Evolutionary conservation across 2,113 vertebrate genomes (phyloP), one percentile per base, ranked within the genome.

Genomic region (Globicephala melas): DNA sequence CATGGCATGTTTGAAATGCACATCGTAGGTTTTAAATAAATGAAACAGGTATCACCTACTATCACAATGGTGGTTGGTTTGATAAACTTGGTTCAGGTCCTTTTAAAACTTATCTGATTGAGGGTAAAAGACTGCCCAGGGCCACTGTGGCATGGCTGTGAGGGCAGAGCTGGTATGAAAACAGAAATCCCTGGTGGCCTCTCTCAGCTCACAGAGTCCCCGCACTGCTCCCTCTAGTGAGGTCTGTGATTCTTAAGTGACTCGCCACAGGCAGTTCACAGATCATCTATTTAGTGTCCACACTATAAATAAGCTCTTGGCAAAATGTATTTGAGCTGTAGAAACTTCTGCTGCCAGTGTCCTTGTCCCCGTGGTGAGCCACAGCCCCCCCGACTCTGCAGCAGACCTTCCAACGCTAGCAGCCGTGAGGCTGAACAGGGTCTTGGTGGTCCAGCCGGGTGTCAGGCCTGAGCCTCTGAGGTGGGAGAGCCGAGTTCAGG

Each of bases 241-340:
- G 33, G 25, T 71, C 53, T 77, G 87, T 53, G 73, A 87, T 92
- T 96, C 90, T 65, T 80, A 55, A 91, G 70, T 80, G 62, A 9
- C 82, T 96, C 20, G 0, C 84, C 90, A 88, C 80, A 84, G 94
- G 92, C 58, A 90, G 79, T 76, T 97, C 92, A 14, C 41, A 88
- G 74, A 94, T 83, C 81, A 90, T 87, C 79, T 92, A 9, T 92
- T 93, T 36, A 23, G 6, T 87, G 65, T 94, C 91, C 50, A 92
- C n/a, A 70, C 70, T 77, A 90, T 96, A 93, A 97, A 86, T 97
- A 85, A 94, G 88, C 77, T 91, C 79, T 96, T 83, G 89, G 91
- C 53, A 94, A 95, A 97, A 90, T 68, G 21, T 65, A 62, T 95
- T 80, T 87, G 77, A 97, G 82, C 68, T 92, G 50, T 44, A 60